A percentile compares a stretch with the other conserved stretches of the same genome.
These are phyloP conservation scores for Drosophila sturtevanti DNA, from an alignment of 1,140 invertebrate species.

Conservation along the genomic window DNA sequence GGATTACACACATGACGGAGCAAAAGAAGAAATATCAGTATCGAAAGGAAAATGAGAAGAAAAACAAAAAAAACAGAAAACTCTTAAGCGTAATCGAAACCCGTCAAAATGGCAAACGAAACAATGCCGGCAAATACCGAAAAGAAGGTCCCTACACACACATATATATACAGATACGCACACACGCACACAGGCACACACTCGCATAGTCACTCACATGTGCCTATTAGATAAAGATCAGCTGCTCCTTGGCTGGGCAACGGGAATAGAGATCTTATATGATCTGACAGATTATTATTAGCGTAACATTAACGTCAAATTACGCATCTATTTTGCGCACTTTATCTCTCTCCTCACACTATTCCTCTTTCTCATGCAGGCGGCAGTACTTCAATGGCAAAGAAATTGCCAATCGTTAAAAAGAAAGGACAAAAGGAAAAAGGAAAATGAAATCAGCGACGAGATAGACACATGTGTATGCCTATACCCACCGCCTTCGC, in stretches of 20 bases:
- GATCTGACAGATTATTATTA: conserved; percentile 82
- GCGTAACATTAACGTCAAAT: conserved; percentile 83
- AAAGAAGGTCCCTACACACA: conserved; percentile 26
- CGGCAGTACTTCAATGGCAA: background rate
- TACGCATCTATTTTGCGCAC: conserved; percentile 79
- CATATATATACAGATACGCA: background rate
- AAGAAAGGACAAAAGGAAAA: background rate
- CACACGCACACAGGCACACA: conserved; percentile 8
- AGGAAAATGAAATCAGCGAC: background rate
- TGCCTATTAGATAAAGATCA: conserved; percentile 52
- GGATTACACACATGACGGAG: conserved; percentile 76
- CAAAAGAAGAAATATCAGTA: conserved; percentile 16
- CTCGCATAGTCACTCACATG: conserved; percentile 21
- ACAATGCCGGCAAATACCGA: conserved; percentile 40
- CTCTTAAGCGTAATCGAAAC: conserved; percentile 67
- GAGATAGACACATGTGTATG: conserved; percentile 1
- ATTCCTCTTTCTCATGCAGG: background rate
- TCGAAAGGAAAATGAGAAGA: no score
- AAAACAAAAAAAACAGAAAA: conserved; percentile 2
- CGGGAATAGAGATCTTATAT: conserved; percentile 38
- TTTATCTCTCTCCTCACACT: conserved; percentile 59
- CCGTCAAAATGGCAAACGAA: conserved; percentile 76
- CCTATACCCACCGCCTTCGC: background rate
- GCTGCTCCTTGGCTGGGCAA: conserved; percentile 36
- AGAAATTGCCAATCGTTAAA: no score